phyloP scores from a whole-genome alignment of 35 echinoderm and acorn worm genomes.

The Lytechinus pictus region DNA sequence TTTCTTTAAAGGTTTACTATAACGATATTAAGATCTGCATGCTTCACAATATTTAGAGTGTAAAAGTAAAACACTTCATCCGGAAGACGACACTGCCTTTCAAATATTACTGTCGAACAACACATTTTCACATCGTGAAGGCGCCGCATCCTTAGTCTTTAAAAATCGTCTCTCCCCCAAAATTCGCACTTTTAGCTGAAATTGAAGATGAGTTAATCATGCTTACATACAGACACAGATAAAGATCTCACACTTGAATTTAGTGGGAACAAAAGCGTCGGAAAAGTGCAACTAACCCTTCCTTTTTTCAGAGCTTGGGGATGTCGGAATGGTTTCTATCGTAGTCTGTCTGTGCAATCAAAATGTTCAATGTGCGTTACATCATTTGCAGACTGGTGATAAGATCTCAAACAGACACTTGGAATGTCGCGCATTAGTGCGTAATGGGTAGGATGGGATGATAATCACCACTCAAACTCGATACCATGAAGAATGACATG shows the following conservation, averaged over 20 bases:
- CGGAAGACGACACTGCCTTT: no score
- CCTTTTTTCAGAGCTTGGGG: neutral
- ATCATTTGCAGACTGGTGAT: conserved; percentile 3
- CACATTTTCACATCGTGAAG: neutral
- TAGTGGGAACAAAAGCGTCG: neutral
- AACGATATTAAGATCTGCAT: no score
- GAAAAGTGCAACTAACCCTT: neutral
- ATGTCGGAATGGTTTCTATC: neutral
- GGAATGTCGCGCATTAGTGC: neutral
- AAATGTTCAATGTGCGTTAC: conserved; percentile 12
- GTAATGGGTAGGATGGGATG: neutral
- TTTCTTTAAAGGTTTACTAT: no score
- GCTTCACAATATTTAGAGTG: no score
- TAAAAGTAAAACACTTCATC: no score
- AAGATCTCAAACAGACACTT: conserved; percentile 3
- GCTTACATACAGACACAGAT: neutral
- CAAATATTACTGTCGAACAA: no score
- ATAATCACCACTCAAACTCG: neutral
- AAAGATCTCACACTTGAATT: neutral
- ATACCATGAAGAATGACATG: neutral
- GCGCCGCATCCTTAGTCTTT: neutral
- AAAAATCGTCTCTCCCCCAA: neutral
- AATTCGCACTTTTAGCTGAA: neutral
- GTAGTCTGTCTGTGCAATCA: neutral
- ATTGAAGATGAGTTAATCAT: neutral